A percentile compares a stretch with the other conserved stretches of the same genome.
Evolutionary conservation across 1,140 invertebrate genomes (phyloP).

Genomic region (Diachasmimorpha longicaudata): DNA sequence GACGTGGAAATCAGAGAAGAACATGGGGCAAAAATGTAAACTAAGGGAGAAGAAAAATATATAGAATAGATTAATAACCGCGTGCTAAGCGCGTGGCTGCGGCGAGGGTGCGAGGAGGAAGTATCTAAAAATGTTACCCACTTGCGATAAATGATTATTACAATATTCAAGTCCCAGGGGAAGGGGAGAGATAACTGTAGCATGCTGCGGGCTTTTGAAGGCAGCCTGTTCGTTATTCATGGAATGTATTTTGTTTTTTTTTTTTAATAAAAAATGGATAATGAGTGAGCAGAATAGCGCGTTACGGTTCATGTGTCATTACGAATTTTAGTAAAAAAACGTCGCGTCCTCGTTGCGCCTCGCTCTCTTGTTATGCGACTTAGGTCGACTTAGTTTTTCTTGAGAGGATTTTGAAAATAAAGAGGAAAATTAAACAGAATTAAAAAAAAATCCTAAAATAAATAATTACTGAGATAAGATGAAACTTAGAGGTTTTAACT

Average conservation of each 20-base stretch:
- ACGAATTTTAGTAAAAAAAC: slow-evolving; percentile 24
- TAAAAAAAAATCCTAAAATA: slow-evolving; percentile 7
- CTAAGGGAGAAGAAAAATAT: neutral
- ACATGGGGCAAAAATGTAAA: neutral
- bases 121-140: neutral
- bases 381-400: slow-evolving; percentile 25
- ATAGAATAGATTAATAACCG: neutral
- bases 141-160: slow-evolving; percentile 1
- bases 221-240: neutral
- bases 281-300: slow-evolving; percentile 15
- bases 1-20: neutral
- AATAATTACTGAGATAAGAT: slow-evolving; percentile 17
- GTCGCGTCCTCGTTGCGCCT: slow-evolving; percentile 30
- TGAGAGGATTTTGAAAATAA: slow-evolving; percentile 18
- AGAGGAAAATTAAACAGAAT: neutral
- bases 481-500: slow-evolving; percentile 27
- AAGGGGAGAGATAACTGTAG: neutral
- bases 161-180: neutral
- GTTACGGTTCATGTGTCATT: slow-evolving; percentile 24
- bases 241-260: neutral
- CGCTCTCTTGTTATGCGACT: slow-evolving; percentile 27
- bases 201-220: neutral
- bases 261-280: neutral
- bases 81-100: slow-evolving; percentile 21
- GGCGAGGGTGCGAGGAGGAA: slow-evolving; percentile 19